A percentile compares a stretch with the other conserved stretches of the same genome.
Evolutionary conservation across 2,888 invertebrate genomes (phyloP).

Genomic region (Megastigmus dorsalis): DNA sequence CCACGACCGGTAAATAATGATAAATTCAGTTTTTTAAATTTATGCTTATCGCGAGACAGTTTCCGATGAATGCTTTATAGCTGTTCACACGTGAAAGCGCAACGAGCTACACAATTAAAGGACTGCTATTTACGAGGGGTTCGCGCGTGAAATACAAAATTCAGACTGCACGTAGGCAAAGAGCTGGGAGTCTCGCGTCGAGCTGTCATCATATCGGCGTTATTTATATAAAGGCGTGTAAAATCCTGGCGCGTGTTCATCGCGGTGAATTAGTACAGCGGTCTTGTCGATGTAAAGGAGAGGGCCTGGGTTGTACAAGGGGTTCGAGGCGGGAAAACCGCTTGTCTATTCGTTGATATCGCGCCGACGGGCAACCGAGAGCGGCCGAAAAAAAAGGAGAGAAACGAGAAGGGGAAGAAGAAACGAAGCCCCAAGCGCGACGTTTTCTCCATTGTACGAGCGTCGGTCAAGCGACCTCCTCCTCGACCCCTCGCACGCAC

Average conservation of each 20-base stretch:
- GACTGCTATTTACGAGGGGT: too few relatives aligned
- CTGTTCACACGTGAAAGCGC: too few relatives aligned
- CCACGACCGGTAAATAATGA: too few relatives aligned
- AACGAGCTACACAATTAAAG: too few relatives aligned
- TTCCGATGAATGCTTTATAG: too few relatives aligned
- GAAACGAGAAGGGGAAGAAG: not conserved
- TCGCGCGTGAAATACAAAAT: not conserved
- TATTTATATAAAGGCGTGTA: not conserved
- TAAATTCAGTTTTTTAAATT: too few relatives aligned
- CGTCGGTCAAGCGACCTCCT: constrained; percentile 17
- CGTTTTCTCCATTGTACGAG: not conserved
- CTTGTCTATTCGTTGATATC: constrained; percentile 2
- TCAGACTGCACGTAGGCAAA: too few relatives aligned
- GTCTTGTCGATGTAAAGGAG: not conserved
- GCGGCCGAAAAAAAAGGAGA: not conserved
- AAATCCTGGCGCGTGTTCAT: not conserved
- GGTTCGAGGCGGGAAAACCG: not conserved
- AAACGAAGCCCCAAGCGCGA: not conserved
- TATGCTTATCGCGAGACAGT: too few relatives aligned
- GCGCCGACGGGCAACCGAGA: not conserved
- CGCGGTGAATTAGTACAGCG: constrained; percentile 18
- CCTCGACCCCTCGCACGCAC: not conserved
- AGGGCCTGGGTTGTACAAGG: not conserved
- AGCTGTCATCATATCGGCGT: not conserved
- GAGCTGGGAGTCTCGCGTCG: not conserved